These are phyloP conservation scores for Drosophila pseudoananassae DNA, from an alignment of 1,140 invertebrate genomes.

Conservation along the genomic window DNA sequence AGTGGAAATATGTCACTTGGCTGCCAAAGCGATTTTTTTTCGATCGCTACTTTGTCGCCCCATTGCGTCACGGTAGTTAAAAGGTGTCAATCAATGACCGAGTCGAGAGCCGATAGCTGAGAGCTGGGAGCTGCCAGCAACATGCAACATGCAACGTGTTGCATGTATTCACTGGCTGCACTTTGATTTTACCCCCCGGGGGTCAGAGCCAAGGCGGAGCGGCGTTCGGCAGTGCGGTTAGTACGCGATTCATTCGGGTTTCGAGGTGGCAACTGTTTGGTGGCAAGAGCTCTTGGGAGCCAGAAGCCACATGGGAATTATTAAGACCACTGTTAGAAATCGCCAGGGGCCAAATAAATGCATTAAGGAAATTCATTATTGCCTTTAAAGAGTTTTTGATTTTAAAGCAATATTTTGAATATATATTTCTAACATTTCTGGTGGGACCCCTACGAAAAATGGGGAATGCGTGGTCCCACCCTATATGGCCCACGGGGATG, in stretches of 20 bases:
- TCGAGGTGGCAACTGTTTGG: background rate
- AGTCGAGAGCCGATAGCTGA: slow-evolving; percentile 19
- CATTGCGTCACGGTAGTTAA: slow-evolving; percentile 71
- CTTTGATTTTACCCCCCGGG: background rate
- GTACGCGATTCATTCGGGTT: background rate
- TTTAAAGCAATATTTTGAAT: too few species aligned
- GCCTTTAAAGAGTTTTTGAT: background rate
- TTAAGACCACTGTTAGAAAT: background rate
- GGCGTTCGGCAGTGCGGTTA: too few species aligned
- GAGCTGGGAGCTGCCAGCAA: background rate
- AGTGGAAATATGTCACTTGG: slow-evolving; percentile 26
- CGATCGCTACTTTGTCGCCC: slow-evolving; percentile 5
- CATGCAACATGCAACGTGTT: slow-evolving; percentile 3
- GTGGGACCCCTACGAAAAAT: too few species aligned
- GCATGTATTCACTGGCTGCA: slow-evolving; percentile 8
- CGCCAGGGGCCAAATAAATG: background rate
- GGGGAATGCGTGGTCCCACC: too few species aligned
- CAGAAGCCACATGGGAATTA: background rate
- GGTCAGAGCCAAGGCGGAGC: background rate
- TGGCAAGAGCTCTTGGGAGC: background rate
- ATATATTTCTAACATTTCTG: too few species aligned
- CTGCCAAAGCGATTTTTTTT: slow-evolving; percentile 20
- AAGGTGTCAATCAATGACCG: slow-evolving; percentile 69
- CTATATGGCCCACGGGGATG: too few species aligned
- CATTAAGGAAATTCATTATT: background rate